phyloP scores from a whole-genome alignment of 2,797 vertebrate genomes.

The Loriculus beryllinus region DNA sequence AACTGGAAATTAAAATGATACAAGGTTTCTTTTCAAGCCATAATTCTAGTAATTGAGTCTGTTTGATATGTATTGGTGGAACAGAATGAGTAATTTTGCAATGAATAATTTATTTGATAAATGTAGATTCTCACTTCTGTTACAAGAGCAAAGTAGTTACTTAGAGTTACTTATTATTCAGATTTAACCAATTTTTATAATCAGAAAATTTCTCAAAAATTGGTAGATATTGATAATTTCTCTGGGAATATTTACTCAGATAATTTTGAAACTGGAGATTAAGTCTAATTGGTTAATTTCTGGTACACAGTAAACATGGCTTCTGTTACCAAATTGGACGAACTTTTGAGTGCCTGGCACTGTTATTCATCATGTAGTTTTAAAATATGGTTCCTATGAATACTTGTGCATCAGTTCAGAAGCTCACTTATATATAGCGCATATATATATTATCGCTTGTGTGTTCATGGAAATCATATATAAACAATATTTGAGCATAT shows the following conservation, averaged over 20 bases:
- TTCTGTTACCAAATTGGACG: neutral
- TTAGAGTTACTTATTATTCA: constrained; percentile 29
- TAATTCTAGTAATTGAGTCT: constrained; percentile 7
- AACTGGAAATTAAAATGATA: neutral
- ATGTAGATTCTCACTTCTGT: constrained; percentile 18
- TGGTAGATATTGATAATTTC: neutral
- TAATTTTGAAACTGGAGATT: neutral
- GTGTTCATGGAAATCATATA: neutral
- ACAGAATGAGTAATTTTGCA: constrained; percentile 11
- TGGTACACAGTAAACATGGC: neutral
- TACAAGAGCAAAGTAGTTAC: neutral
- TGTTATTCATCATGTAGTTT: neutral
- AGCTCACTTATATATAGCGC: neutral
- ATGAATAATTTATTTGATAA: constrained; percentile 47
- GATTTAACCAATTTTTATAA: constrained; percentile 1
- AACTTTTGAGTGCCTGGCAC: neutral
- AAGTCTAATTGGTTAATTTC: neutral
- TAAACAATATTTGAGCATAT: neutral
- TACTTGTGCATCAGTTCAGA: neutral
- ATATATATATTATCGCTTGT: neutral
- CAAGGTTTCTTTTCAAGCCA: neutral
- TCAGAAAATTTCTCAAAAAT: neutral
- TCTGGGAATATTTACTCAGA: neutral
- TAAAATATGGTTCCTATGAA: neutral
- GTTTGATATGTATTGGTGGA: constrained; percentile 30